Evolutionary conservation across 1,140 invertebrate species (phyloP), one percentile per base, ranked within the genome.

Genomic region (Acromyrmex charruanus): DNA sequence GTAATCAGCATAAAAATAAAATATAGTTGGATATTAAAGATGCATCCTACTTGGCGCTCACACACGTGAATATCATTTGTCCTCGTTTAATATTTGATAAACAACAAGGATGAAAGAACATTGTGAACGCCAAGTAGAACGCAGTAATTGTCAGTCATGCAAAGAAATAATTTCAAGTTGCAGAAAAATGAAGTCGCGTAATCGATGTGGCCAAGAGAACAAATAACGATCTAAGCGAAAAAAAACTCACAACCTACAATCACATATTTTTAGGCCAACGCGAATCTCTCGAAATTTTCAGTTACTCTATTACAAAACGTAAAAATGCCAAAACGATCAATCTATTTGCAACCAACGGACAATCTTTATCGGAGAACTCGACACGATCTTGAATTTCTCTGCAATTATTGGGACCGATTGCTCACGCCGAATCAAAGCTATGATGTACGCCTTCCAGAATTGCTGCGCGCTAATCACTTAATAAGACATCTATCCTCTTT

Each of bases 251-350:
- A 77, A 77, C 25, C 25, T 77, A 75, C 31, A 77, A 61, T 25
- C 55, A 74, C n/a, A 61, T 44, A 77, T 63, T 44, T 77, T 77
- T 77, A 25, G 58, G 58, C n/a, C 58, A 18, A 16, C 9, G 14
- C 35, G 9, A 16, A 77, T 77, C 21, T 12, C 3, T 84, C 77
- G 16, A 88, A 88, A 88, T 88, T 88, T 25, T 4, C 49, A 35
- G 86, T 88, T 51, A 14, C 28, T n/a, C 25, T 21, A 7, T 4
- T 14, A 71, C 12, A 5, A 77, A 88, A 89, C 51, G 39, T 28
- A 79, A 89, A 74, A 77, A 89, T 89, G 88, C 84, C 87, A 12
- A 87, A 87, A 55, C 80, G 81, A 85, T 49, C 69, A 1, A 68
- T 79, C 31, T 79, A 85, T 35, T 58, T 74, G 31, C 79, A 89